Evolutionary conservation across 2,888 invertebrate species (phyloP).

Genomic region (Plebejus anna): DNA sequence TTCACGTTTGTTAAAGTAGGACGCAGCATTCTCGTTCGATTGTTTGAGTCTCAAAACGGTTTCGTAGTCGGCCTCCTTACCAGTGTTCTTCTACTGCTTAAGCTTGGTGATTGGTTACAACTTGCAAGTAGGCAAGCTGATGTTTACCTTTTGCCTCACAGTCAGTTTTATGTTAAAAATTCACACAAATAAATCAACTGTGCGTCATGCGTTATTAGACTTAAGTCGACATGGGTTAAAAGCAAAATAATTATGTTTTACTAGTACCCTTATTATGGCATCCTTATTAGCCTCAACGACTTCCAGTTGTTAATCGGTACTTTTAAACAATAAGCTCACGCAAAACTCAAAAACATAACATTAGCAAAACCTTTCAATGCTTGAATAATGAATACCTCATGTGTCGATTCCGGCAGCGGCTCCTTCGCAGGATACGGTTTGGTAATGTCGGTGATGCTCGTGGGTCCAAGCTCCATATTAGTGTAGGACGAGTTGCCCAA

Average conservation of each 20-base stretch:
- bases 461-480: constrained; percentile 78
- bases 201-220: not conserved
- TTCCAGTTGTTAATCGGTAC: not conserved
- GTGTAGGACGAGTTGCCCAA: constrained; percentile 67
- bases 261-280: too few relatives aligned
- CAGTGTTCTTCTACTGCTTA: too few relatives aligned
- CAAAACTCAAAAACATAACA: not conserved
- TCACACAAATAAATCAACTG: not conserved
- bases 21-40: not conserved
- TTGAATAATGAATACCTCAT: constrained; percentile 52
- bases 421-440: constrained; percentile 77
- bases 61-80: too few relatives aligned
- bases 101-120: not conserved
- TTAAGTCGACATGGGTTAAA: not conserved
- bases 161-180: not conserved
- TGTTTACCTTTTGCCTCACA: not conserved
- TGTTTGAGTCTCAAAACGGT: too few relatives aligned
- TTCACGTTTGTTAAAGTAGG: not conserved
- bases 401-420: constrained; percentile 62
- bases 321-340: constrained; percentile 17
- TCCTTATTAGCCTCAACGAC: too few relatives aligned
- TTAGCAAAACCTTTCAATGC: not conserved
- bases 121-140: not conserved
- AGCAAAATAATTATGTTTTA: too few relatives aligned
- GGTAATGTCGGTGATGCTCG: constrained; percentile 75